These are phyloP conservation scores for Phengaris alcon DNA, from an alignment of 2,888 invertebrate species.

Conservation along the genomic window DNA sequence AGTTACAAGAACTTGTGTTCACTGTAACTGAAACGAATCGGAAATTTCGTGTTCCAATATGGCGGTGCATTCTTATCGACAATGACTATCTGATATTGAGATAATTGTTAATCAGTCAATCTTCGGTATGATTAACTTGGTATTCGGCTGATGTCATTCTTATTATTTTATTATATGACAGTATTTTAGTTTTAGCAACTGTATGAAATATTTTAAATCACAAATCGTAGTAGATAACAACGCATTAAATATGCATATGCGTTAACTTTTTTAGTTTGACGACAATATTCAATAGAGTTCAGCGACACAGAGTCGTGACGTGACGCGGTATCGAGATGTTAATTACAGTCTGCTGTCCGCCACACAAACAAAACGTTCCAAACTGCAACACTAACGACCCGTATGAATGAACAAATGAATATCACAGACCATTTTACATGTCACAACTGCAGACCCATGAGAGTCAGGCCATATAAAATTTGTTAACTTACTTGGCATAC, in stretches of 20 bases:
- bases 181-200: background rate
- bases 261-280: background rate
- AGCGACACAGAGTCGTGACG: slow-evolving; percentile 68
- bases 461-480: background rate
- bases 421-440: background rate
- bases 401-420: slow-evolving; percentile 20
- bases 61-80: slow-evolving; percentile 23
- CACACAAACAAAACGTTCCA: slow-evolving; percentile 49
- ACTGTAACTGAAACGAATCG: slow-evolving; percentile 6
- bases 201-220: background rate
- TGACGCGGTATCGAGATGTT: slow-evolving; percentile 66
- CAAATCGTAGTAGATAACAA: background rate
- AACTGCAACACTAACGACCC: slow-evolving; percentile 20
- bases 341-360: slow-evolving; percentile 59
- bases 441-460: background rate
- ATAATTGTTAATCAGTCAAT: slow-evolving; percentile 17
- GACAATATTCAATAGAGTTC: slow-evolving; percentile 46
- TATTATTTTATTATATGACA: background rate
- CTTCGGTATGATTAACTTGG: background rate
- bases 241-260: background rate
- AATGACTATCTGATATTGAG: background rate
- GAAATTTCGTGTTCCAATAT: slow-evolving; percentile 7
- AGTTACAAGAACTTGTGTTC: background rate
- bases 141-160: background rate
- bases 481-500: background rate